These are phyloP conservation scores for Eristalis arbustorum DNA, from an alignment of 2,888 invertebrate species.

Conservation along the genomic window DNA sequence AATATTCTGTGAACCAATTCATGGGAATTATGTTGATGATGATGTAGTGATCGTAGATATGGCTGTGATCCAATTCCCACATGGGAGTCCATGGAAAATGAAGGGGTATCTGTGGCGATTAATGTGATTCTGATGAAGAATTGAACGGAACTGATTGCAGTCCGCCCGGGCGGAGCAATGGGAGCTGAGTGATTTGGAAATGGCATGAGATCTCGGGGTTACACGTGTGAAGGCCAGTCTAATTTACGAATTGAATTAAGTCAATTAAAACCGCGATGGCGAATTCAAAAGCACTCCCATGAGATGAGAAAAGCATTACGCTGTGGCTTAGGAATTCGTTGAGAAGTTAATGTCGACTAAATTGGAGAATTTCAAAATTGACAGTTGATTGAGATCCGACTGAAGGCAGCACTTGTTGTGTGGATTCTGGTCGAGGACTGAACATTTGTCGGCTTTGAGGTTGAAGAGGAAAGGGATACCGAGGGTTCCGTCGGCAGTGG, in stretches of 20 bases:
- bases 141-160: not conserved
- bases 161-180: not conserved
- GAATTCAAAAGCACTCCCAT: not conserved
- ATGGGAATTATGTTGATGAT: constrained; percentile 28
- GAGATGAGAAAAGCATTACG: not conserved
- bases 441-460: too few species aligned
- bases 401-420: not conserved
- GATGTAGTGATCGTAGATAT: not conserved
- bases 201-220: not conserved
- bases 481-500: too few species aligned
- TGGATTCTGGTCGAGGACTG: too few species aligned
- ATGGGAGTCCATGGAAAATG: not conserved
- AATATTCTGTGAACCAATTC: not conserved
- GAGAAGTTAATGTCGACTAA: not conserved
- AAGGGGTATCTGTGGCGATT: not conserved
- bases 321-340: not conserved
- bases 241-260: not conserved
- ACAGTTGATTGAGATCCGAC: not conserved
- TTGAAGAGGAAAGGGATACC: too few species aligned
- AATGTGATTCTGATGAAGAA: not conserved
- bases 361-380: not conserved
- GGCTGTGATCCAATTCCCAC: constrained; percentile 17
- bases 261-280: not conserved
- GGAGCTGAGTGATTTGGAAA: not conserved
- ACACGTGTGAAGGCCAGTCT: not conserved